Evolutionary conservation across 2,888 invertebrate species (phyloP).

Genomic region (Diachrysia chrysitis): DNA sequence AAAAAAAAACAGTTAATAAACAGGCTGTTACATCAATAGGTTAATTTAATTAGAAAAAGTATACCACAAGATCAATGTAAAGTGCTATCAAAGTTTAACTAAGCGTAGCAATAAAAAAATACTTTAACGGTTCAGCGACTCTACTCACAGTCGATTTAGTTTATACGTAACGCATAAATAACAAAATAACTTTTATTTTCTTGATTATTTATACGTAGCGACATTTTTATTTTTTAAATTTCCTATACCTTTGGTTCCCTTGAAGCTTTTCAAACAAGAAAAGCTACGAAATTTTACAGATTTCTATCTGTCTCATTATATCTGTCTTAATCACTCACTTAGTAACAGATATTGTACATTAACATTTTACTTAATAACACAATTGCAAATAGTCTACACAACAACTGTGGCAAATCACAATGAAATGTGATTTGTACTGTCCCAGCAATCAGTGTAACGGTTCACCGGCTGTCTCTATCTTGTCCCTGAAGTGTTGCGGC

Average conservation of each 20-base stretch:
- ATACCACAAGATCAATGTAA: not conserved
- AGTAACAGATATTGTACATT: conserved; percentile 21
- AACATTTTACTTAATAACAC: conserved; percentile 38
- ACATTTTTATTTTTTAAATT: not conserved
- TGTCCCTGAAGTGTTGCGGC: conserved; percentile 79
- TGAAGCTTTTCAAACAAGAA: no score
- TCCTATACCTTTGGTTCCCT: no score
- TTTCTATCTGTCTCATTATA: no score
- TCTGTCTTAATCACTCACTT: not conserved
- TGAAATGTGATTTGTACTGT: conserved; percentile 66
- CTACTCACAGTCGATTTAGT: conserved; percentile 12
- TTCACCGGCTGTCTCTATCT: conserved; percentile 72
- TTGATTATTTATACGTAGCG: not conserved
- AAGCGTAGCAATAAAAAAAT: conserved; percentile 20
- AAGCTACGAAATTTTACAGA: no score
- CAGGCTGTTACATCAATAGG: not conserved
- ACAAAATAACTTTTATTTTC: not conserved
- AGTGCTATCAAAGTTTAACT: conserved; percentile 10
- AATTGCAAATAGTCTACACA: conserved; percentile 46
- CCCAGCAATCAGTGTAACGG: conserved; percentile 76
- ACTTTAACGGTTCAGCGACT: conserved; percentile 26
- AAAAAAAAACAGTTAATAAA: not conserved
- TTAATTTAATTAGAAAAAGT: not conserved
- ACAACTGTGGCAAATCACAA: conserved; percentile 61
- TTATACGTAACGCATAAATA: not conserved